phyloP scores from a whole-genome alignment of 2,113 vertebrate genomes.

The Paramisgurnus dabryanus region DNA sequence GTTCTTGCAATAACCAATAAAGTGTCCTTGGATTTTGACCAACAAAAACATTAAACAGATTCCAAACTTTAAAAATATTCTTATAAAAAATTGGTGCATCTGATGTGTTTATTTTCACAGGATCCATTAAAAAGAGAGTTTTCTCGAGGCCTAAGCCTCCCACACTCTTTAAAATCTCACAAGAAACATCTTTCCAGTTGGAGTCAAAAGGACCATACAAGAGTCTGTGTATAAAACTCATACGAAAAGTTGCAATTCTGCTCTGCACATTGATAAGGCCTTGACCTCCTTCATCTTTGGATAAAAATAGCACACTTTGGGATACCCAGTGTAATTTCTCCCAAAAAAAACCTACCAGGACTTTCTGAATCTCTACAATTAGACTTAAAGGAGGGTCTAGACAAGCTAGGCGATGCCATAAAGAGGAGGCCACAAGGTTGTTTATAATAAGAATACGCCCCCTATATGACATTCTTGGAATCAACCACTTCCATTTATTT shows the following conservation, averaged over 20 bases:
- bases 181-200: background rate
- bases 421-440: background rate
- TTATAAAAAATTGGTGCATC: too few relatives aligned
- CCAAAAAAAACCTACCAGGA: background rate
- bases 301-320: background rate
- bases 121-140: too few relatives aligned
- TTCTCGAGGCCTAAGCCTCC: too few relatives aligned
- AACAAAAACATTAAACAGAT: too few relatives aligned
- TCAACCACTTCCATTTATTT: too few relatives aligned
- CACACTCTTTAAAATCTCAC: background rate
- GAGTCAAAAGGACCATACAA: background rate
- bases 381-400: background rate
- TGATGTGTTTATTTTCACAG: too few relatives aligned
- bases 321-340: background rate
- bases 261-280: background rate
- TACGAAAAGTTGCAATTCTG: background rate
- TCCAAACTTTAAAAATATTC: too few relatives aligned
- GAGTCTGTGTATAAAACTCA: background rate
- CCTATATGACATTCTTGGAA: too few relatives aligned
- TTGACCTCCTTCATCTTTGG: background rate
- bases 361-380: background rate
- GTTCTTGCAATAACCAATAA: constrained; percentile 1
- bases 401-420: background rate
- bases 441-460: background rate
- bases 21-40: too few relatives aligned